phyloP scores from a whole-genome alignment of 2,113 vertebrate genomes.

The Ciconia maguari region DNA sequence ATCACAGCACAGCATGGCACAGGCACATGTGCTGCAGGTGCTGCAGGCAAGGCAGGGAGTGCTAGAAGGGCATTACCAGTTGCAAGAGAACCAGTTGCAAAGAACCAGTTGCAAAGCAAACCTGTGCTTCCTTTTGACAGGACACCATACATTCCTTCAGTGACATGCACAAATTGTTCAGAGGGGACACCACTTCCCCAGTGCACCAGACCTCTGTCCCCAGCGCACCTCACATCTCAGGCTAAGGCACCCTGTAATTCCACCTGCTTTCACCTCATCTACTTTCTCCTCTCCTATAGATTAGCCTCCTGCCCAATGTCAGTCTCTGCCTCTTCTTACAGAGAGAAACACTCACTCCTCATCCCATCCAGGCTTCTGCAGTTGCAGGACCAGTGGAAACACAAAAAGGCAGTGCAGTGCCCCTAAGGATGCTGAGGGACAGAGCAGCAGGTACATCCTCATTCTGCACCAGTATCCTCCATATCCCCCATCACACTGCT shows the following conservation, averaged over 20 bases:
- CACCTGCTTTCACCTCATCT: neutral
- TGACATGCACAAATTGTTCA: rapidly evolving
- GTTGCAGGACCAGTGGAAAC: neutral
- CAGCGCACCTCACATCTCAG: neutral
- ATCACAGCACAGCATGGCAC: neutral
- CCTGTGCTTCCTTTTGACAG: neutral
- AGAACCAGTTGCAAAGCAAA: neutral
- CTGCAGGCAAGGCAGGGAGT: neutral
- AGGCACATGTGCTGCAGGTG: neutral
- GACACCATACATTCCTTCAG: neutral
- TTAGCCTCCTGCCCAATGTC: neutral
- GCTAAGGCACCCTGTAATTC: neutral
- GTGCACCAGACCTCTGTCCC: neutral
- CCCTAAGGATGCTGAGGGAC: neutral
- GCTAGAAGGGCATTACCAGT: neutral
- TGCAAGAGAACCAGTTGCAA: neutral
- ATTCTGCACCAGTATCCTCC: neutral
- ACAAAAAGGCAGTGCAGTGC: neutral
- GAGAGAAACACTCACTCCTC: neutral
- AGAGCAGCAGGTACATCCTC: neutral
- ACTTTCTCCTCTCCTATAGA: neutral
- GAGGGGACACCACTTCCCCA: neutral
- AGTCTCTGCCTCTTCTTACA: neutral
- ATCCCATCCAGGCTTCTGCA: neutral
- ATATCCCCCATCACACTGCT: neutral